These are phyloP conservation scores for Catharus fuscescens DNA, from an alignment of 2,113 vertebrate genomes.

Conservation along the genomic window DNA sequence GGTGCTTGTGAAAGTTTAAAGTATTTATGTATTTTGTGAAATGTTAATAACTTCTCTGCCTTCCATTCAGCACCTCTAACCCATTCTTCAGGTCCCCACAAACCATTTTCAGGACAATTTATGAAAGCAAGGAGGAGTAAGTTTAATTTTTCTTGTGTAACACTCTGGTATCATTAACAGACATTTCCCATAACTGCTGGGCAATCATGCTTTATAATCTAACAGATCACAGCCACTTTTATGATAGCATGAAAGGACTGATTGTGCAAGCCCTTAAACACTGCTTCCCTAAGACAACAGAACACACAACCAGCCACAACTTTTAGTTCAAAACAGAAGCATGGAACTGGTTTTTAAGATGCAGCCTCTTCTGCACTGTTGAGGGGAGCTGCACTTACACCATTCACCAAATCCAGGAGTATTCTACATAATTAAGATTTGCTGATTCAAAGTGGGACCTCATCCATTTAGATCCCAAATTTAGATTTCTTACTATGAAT, in stretches of 20 bases:
- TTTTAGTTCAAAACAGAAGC: background rate
- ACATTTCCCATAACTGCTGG: background rate
- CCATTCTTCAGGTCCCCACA: background rate
- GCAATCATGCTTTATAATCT: background rate
- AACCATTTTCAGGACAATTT: background rate
- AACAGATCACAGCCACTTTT: background rate
- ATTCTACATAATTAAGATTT: background rate
- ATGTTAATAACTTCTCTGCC: background rate
- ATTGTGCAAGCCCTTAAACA: background rate
- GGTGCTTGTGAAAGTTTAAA: background rate
- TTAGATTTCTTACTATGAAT: background rate
- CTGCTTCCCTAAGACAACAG: background rate
- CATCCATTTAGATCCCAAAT: background rate
- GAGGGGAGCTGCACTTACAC: background rate
- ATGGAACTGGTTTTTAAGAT: background rate
- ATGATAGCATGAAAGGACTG: background rate
- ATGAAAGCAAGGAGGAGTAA: background rate
- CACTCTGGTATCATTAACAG: background rate
- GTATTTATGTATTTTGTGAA: background rate
- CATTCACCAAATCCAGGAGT: background rate
- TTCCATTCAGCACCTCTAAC: background rate
- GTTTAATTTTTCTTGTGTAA: background rate
- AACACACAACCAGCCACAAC: background rate
- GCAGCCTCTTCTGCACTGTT: background rate
- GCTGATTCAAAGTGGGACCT: background rate